Evolutionary conservation across 2,888 invertebrate species (phyloP).

Genomic region (Trachelus tabidus): DNA sequence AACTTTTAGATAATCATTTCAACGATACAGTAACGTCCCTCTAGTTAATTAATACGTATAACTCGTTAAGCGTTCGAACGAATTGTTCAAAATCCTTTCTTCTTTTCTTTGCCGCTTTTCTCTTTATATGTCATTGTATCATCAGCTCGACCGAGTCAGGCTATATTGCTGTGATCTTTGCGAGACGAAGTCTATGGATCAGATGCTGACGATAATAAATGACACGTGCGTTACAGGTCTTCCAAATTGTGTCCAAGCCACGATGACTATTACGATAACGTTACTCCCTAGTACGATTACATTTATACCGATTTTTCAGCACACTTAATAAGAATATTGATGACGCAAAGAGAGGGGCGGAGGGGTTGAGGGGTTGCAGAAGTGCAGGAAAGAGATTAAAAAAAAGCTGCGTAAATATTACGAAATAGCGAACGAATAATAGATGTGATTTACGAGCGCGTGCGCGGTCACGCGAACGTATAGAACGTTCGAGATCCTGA

Average conservation of each 20-base stretch:
- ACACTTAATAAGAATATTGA: constrained; percentile 45
- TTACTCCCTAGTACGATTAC: constrained; percentile 53
- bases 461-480: not conserved
- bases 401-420: not conserved
- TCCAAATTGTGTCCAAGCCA: constrained; percentile 54
- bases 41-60: constrained; percentile 8
- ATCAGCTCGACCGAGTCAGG: not conserved
- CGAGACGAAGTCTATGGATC: not conserved
- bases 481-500: not conserved
- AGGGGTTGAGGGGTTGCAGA: constrained; percentile 13
- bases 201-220: not conserved
- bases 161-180: not conserved
- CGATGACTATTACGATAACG: constrained; percentile 49
- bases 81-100: not conserved
- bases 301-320: constrained; percentile 62
- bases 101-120: not conserved
- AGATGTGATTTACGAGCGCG: not conserved
- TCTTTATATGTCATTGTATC: not conserved
- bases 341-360: constrained; percentile 9
- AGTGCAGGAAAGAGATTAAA: constrained; percentile 23
- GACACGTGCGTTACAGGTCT: constrained; percentile 51
- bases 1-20: not conserved
- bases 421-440: not conserved
- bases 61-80: constrained; percentile 14
- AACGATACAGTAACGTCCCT: not conserved